These are phyloP conservation scores for Tenthredo livida DNA, from an alignment of 2,888 invertebrate species.

Conservation along the genomic window DNA sequence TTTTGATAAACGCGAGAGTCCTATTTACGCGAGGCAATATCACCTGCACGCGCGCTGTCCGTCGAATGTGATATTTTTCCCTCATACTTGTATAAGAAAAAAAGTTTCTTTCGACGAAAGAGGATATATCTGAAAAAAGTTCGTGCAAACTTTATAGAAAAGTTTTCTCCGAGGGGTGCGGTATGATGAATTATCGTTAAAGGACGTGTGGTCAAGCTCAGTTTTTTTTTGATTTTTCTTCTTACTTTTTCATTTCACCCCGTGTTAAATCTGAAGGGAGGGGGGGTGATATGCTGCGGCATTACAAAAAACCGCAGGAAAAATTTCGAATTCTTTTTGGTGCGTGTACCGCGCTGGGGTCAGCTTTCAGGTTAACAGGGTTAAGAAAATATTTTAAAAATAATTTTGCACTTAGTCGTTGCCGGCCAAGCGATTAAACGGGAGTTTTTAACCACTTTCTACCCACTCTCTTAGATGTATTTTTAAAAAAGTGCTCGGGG, in stretches of 20 bases:
- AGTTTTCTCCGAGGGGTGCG: neutral
- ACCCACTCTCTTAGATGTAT: slow-evolving; percentile 58
- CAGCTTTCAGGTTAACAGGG: slow-evolving; percentile 74
- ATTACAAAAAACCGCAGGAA: slow-evolving; percentile 47
- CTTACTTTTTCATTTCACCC: slow-evolving; percentile 38
- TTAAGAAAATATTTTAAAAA: slow-evolving; percentile 77
- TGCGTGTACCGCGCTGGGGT: slow-evolving; percentile 61
- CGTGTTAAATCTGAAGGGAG: slow-evolving; percentile 30
- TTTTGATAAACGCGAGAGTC: slow-evolving; percentile 62
- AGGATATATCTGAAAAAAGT: neutral
- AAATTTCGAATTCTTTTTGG: slow-evolving; percentile 53
- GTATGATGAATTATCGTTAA: neutral
- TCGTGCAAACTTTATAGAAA: neutral
- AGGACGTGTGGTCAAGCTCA: slow-evolving; percentile 46
- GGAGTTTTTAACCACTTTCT: slow-evolving; percentile 54
- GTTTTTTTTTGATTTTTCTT: slow-evolving; percentile 56
- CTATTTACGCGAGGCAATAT: neutral
- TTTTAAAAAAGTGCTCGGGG: slow-evolving; percentile 50
- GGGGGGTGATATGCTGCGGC: slow-evolving; percentile 24
- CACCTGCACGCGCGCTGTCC: neutral
- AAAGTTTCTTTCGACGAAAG: neutral
- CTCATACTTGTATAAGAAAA: neutral
- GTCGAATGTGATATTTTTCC: neutral
- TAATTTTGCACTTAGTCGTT: slow-evolving; percentile 74
- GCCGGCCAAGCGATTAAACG: slow-evolving; percentile 50